A percentile compares a stretch with the other conserved stretches of the same genome.
These are phyloP conservation scores for Notarius quadriscutis DNA, from an alignment of 2,113 vertebrate genomes.

Conservation along the genomic window DNA sequence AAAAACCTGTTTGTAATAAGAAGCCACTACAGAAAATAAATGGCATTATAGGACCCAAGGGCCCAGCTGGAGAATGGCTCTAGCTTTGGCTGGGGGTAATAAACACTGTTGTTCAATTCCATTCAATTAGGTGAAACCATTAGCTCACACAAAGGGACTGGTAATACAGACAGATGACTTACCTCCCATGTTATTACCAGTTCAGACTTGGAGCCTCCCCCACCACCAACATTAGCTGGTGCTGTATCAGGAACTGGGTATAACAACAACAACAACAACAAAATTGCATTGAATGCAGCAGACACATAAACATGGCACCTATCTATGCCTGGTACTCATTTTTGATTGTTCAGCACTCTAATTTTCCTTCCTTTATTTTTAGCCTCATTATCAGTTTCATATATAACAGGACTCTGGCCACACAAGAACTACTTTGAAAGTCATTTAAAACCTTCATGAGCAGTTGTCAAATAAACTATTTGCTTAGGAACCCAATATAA, in stretches of 20 bases:
- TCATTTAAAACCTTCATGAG: constrained; percentile 14
- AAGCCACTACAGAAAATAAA: constrained; percentile 46
- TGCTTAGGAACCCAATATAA: neutral
- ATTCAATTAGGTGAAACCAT: constrained; percentile 57
- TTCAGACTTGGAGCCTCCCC: constrained; percentile 90
- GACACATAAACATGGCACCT: neutral
- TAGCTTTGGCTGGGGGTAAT: constrained; percentile 52
- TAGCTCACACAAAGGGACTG: constrained; percentile 53
- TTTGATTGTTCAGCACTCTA: neutral
- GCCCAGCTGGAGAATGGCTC: constrained; percentile 52
- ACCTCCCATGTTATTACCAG: constrained; percentile 97
- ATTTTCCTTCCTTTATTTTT: constrained; percentile 6
- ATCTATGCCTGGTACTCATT: neutral
- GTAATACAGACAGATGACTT: constrained; percentile 78
- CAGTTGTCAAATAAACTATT: neutral
- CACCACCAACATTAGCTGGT: constrained; percentile 88
- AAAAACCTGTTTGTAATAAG: constrained; percentile 41
- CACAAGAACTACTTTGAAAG: constrained; percentile 36
- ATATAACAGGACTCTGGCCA: neutral
- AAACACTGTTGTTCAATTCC: constrained; percentile 54
- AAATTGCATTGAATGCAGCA: neutral
- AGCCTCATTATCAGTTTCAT: constrained; percentile 35
- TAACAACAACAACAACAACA: constrained; percentile 44
- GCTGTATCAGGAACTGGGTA: constrained; percentile 85
- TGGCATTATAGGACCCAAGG: constrained; percentile 46